Evolutionary conservation across 2,797 vertebrate genomes (phyloP).

Genomic region (Propithecus perrieri): DNA sequence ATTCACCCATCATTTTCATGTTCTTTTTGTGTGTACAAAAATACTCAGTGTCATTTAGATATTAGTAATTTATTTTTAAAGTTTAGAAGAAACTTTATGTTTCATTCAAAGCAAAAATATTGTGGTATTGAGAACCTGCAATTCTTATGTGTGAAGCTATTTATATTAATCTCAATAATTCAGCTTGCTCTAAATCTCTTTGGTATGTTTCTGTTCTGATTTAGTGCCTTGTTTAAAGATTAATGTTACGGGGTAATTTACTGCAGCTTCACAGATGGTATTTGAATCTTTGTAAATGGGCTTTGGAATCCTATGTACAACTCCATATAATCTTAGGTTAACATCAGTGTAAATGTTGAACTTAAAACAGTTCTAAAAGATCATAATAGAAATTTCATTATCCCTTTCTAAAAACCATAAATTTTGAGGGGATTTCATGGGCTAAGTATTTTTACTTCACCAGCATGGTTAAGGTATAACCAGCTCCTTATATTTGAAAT

Average conservation of each 20-base stretch:
- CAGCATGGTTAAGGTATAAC: conserved; percentile 29
- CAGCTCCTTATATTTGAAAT: conserved; percentile 69
- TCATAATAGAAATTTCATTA: conserved; percentile 77
- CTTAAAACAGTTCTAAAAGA: conserved; percentile 82
- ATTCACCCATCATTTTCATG: conserved; percentile 1
- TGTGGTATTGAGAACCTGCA: conserved; percentile 84
- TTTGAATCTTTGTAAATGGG: conserved; percentile 72
- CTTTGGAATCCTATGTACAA: conserved; percentile 68
- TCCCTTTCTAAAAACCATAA: conserved; percentile 62
- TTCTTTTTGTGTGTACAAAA: background rate
- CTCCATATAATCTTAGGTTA: conserved; percentile 79
- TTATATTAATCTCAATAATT: conserved; percentile 86
- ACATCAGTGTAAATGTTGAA: conserved; percentile 82
- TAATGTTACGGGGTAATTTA: conserved; percentile 79
- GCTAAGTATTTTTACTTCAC: conserved; percentile 51
- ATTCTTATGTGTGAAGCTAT: conserved; percentile 83
- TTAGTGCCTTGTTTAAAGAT: conserved; percentile 79
- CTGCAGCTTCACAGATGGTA: conserved; percentile 74
- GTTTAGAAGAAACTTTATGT: conserved; percentile 37
- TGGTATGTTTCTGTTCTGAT: conserved; percentile 82
- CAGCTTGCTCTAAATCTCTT: conserved; percentile 83
- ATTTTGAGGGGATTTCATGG: conserved; percentile 53
- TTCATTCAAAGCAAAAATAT: conserved; percentile 80
- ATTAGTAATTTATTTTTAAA: conserved; percentile 50
- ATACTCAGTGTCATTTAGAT: background rate